These are phyloP conservation scores for Planiliza haematocheilus DNA, from an alignment of 2,113 vertebrate species.

Conservation along the genomic window DNA sequence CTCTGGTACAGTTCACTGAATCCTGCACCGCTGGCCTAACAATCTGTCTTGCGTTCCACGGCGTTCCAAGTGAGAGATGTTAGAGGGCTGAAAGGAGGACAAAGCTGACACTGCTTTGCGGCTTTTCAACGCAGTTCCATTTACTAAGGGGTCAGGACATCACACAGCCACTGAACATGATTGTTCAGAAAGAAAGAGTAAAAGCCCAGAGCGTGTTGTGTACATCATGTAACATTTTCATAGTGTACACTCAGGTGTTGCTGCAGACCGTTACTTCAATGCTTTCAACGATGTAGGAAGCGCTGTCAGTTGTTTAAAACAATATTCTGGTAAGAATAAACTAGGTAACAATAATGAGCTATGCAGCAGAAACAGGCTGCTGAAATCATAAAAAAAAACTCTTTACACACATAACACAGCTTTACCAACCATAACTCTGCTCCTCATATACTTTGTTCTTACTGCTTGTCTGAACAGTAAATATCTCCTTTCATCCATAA, in stretches of 20 bases:
- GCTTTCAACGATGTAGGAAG: too few relatives aligned
- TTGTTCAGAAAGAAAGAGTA: conserved; percentile 42
- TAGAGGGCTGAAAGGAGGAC: conserved; percentile 61
- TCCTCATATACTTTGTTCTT: conserved; percentile 27
- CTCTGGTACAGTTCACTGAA: conserved; percentile 75
- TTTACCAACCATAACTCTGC: conserved; percentile 8
- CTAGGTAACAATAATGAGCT: too few relatives aligned
- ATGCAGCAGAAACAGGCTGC: too few relatives aligned
- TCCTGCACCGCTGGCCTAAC: conserved; percentile 48
- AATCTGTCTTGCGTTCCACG: conserved; percentile 71
- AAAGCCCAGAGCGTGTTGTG: conserved; percentile 14
- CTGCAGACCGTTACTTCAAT: too few relatives aligned
- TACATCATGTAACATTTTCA: conserved; percentile 22
- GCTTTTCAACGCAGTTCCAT: conserved; percentile 68
- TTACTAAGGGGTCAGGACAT: conserved; percentile 61
- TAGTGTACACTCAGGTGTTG: background rate
- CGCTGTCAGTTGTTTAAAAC: too few relatives aligned
- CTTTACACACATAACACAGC: conserved; percentile 34
- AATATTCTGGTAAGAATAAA: too few relatives aligned
- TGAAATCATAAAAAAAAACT: conserved; percentile 15
- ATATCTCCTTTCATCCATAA: conserved; percentile 74
- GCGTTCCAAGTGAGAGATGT: conserved; percentile 64
- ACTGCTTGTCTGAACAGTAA: conserved; percentile 81
- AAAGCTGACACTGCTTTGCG: conserved; percentile 65
- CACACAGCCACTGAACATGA: conserved; percentile 28